Evolutionary conservation across 1,140 invertebrate species (phyloP).

Genomic region (Cryptotermes secundus): DNA sequence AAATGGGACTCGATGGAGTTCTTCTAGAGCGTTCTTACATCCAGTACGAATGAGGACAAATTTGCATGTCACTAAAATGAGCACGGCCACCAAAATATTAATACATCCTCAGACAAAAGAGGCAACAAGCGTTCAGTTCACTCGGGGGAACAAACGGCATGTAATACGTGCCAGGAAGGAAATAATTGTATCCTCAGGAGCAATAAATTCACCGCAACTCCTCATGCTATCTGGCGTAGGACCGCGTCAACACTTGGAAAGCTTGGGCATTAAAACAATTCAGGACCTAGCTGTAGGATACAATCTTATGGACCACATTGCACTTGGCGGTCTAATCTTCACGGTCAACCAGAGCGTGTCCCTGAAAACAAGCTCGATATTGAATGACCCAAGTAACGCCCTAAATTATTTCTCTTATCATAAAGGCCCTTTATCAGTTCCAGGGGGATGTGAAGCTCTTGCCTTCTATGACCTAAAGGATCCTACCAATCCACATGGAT

Average conservation of each 20-base stretch:
- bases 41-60: conserved; percentile 62
- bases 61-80: conserved; percentile 62
- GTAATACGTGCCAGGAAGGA: conserved; percentile 65
- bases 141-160: conserved; percentile 52
- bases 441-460: conserved; percentile 79
- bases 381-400: conserved; percentile 42
- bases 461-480: conserved; percentile 72
- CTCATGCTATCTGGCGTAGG: conserved; percentile 82
- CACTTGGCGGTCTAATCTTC: conserved; percentile 67
- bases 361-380: conserved; percentile 35
- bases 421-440: conserved; percentile 69
- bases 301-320: conserved; percentile 77
- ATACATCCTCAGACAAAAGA: conserved; percentile 65
- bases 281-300: conserved; percentile 74
- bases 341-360: conserved; percentile 56
- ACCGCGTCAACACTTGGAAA: conserved; percentile 64
- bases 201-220: conserved; percentile 73
- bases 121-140: conserved; percentile 65
- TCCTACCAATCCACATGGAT: conserved; percentile 59
- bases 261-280: conserved; percentile 59
- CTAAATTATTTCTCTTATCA: conserved; percentile 54
- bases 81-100: conserved; percentile 69
- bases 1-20: conserved; percentile 70
- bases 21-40: conserved; percentile 71
- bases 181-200: conserved; percentile 73